phyloP scores from a whole-genome alignment of 2,113 vertebrate species.

The Asarcornis scutulata region DNA sequence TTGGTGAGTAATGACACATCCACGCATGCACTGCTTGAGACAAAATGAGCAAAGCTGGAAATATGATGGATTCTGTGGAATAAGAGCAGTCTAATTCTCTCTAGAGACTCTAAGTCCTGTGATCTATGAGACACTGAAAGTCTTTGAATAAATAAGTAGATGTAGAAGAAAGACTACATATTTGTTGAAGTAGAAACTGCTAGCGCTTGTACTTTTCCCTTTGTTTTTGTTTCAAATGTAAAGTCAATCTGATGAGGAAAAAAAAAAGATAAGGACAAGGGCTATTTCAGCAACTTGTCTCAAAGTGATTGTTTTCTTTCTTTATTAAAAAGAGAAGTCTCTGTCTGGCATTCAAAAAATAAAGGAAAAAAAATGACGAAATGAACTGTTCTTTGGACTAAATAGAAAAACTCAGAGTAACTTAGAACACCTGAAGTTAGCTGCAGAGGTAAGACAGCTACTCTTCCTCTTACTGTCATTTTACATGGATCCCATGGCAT shows the following conservation, averaged over 20 bases:
- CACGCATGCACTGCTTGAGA: not conserved
- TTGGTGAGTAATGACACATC: conserved; percentile 46
- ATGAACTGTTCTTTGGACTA: not conserved
- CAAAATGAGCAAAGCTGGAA: conserved; percentile 49
- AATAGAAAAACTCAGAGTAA: not conserved
- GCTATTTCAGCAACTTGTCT: not conserved
- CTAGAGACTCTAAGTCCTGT: not conserved
- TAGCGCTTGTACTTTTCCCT: not conserved
- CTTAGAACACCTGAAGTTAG: rapidly evolving
- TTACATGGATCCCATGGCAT: not conserved
- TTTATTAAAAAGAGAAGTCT: not conserved
- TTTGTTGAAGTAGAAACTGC: conserved; percentile 5
- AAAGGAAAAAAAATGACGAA: not conserved
- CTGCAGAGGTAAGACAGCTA: not conserved
- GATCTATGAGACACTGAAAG: conserved; percentile 22
- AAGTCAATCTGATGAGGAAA: not conserved
- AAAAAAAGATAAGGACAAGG: not conserved
- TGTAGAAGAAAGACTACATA: not conserved
- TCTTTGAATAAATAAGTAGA: conserved; percentile 38
- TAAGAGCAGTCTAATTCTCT: conserved; percentile 8
- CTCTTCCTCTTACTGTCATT: not conserved
- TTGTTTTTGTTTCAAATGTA: conserved; percentile 5
- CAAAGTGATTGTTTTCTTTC: not conserved
- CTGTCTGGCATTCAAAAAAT: not conserved
- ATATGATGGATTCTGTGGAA: not conserved